Conservation (phyloP, 2,113 vertebrate genomes). For the Pluvianellus socialis region DNA sequence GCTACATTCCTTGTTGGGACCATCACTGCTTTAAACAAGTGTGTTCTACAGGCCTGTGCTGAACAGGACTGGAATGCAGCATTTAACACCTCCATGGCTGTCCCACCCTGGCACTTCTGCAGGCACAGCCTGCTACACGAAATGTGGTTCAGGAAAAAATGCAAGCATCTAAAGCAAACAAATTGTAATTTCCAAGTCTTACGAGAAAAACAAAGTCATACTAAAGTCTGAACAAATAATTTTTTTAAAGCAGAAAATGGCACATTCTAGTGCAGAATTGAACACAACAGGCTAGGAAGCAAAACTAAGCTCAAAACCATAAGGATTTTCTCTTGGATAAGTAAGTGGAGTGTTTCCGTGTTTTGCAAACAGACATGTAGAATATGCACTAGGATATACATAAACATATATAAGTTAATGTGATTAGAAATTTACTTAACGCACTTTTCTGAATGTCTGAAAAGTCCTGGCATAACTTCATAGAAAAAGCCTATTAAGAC, state of each 20-base stretch:
- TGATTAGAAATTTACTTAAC: neutral
- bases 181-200: neutral
- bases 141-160: neutral
- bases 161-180: neutral
- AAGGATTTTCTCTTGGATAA: neutral
- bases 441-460: neutral
- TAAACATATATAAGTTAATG: neutral
- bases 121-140: neutral
- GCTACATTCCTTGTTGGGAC: neutral
- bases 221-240: neutral
- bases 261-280: neutral
- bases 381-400: neutral
- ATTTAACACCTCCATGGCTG: neutral
- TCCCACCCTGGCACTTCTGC: neutral
- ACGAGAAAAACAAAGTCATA: neutral
- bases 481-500: neutral
- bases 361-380: neutral
- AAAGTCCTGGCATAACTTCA: neutral
- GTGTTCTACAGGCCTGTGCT: neutral
- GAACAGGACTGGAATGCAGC: neutral
- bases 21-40: neutral
- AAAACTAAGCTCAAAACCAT: neutral
- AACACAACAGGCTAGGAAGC: neutral
- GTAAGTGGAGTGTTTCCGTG: neutral
- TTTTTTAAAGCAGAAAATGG: neutral